A percentile compares a stretch with the other conserved stretches of the same genome.
Evolutionary conservation across 2,888 invertebrate species (phyloP).

Genomic region (Petrophora chlorosata): DNA sequence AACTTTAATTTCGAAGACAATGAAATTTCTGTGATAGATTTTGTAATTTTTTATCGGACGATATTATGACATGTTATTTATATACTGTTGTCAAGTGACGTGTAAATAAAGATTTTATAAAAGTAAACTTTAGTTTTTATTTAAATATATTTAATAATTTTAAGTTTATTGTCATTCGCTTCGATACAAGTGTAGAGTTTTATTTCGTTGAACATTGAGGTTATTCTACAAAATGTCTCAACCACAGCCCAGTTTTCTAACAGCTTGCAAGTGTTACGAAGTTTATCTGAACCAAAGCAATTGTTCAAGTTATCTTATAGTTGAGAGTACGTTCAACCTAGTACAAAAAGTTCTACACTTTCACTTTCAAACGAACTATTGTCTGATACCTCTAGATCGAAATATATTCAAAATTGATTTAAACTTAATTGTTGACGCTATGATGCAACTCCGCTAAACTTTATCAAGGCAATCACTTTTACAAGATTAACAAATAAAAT

Average conservation of each 20-base stretch:
- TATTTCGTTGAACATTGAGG: slow-evolving; percentile 53
- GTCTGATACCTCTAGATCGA: slow-evolving; percentile 22
- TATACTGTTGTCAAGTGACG: background rate
- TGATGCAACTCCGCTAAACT: slow-evolving; percentile 3
- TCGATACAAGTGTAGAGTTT: slow-evolving; percentile 14
- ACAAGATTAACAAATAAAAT: slow-evolving; percentile 1
- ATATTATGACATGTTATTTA: no score
- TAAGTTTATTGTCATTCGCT: no score
- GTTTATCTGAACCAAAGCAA: slow-evolving; percentile 33
- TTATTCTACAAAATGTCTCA: slow-evolving; percentile 49
- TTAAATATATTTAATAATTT: no score
- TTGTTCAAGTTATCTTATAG: slow-evolving; percentile 44
- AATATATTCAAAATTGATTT: slow-evolving; percentile 24
- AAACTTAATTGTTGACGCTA: slow-evolving; percentile 23
- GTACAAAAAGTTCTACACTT: slow-evolving; percentile 50
- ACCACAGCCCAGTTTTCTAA: slow-evolving; percentile 44
- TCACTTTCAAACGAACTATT: slow-evolving; percentile 61
- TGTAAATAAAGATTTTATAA: slow-evolving; percentile 2
- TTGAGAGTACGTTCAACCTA: slow-evolving; percentile 58
- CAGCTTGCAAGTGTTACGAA: slow-evolving; percentile 40
- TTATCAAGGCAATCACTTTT: slow-evolving; percentile 4
- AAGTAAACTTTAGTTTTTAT: no score
- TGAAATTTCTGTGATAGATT: slow-evolving; percentile 69
- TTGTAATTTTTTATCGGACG: slow-evolving; percentile 37
- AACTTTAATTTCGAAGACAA: slow-evolving; percentile 24